Percentiles rank a stretch among this genome's conserved stretches.
Evolutionary conservation across 2,113 vertebrate genomes (phyloP).

Genomic region (Laterallus jamaicensis): DNA sequence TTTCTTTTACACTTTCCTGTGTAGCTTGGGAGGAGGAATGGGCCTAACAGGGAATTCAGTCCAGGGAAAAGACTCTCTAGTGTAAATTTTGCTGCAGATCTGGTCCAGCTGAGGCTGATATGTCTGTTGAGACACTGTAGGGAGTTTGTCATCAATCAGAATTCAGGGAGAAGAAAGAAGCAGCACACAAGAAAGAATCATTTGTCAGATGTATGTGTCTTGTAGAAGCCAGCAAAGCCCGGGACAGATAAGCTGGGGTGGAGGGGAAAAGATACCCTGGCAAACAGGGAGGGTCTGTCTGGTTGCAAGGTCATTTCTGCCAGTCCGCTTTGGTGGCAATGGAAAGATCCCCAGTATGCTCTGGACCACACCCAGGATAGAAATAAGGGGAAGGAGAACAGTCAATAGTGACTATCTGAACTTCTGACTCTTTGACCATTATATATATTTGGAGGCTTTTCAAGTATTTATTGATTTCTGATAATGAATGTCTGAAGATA

Average conservation of each 20-base stretch:
- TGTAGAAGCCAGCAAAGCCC: background rate
- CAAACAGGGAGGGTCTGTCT: background rate
- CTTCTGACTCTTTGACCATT: background rate
- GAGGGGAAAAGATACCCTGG: background rate
- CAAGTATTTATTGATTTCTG: conserved; percentile 28
- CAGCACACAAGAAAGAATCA: rapidly evolving
- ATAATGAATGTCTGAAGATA: background rate
- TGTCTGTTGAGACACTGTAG: background rate
- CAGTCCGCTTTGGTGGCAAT: background rate
- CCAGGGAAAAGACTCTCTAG: background rate
- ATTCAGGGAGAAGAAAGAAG: background rate
- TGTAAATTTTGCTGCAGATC: background rate
- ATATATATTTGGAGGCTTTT: background rate
- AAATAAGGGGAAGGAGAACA: background rate
- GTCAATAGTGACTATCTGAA: background rate
- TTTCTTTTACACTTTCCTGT: background rate
- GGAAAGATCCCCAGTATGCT: background rate
- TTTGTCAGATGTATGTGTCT: background rate
- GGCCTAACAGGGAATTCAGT: background rate
- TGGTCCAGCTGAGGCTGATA: background rate
- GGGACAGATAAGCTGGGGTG: background rate
- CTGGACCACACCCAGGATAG: background rate
- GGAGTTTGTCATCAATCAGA: background rate
- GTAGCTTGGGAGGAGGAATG: background rate
- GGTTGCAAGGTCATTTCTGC: background rate